These are phyloP conservation scores for Eumacrocentrus americanus DNA, from an alignment of 2,888 invertebrate genomes.

Conservation along the genomic window DNA sequence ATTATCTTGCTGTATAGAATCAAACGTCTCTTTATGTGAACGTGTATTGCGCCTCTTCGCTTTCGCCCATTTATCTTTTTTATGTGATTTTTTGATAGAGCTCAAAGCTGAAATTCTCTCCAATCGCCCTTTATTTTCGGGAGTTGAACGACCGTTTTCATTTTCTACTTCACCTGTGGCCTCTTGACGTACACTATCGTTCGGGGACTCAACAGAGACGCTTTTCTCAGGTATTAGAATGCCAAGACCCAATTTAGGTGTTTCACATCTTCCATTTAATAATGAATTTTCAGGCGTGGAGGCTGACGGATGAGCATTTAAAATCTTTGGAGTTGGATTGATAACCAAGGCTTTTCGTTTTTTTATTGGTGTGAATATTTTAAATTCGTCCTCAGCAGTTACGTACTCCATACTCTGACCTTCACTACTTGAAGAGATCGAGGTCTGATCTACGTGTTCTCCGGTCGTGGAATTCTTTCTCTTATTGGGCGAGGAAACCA, in stretches of 20 bases:
- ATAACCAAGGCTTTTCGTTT: slow-evolving; percentile 40
- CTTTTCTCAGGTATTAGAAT: background rate
- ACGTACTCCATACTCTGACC: slow-evolving; percentile 31
- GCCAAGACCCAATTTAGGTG: slow-evolving; percentile 6
- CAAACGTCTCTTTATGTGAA: background rate
- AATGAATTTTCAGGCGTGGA: background rate
- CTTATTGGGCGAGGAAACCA: slow-evolving; percentile 32
- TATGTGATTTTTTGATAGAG: slow-evolving; percentile 55
- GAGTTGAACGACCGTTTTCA: slow-evolving; percentile 45
- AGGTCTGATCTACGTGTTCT: background rate
- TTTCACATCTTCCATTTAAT: slow-evolving; percentile 11
- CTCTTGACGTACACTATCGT: background rate
- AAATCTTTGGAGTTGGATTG: slow-evolving; percentile 20
- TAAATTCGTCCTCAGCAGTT: slow-evolving; percentile 45
- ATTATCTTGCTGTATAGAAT: background rate
- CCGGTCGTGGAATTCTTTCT: slow-evolving; percentile 24
- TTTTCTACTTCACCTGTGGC: slow-evolving; percentile 1
- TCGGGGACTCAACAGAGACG: background rate
- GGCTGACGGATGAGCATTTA: slow-evolving; percentile 15
- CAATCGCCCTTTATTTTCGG: slow-evolving; percentile 43
- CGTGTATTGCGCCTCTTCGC: background rate
- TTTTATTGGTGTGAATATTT: slow-evolving; percentile 54
- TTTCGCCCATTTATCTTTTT: slow-evolving; percentile 49
- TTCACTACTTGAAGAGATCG: slow-evolving; percentile 11
- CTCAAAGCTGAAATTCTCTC: slow-evolving; percentile 45